Evolutionary conservation across 2,888 invertebrate species (phyloP).

Genomic region (Nudaria mundana): DNA sequence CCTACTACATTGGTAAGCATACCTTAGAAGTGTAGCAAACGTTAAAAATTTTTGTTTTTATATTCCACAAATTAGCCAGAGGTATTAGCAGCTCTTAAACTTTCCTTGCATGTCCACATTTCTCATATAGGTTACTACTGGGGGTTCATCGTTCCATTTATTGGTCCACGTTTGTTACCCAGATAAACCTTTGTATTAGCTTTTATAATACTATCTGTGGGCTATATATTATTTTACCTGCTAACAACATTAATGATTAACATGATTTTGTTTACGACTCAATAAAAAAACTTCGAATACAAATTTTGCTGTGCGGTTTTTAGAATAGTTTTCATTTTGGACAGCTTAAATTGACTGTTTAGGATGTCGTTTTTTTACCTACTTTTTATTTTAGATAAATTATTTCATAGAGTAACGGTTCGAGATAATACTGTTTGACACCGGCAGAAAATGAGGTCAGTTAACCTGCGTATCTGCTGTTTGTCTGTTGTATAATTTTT

Average conservation of each 20-base stretch:
- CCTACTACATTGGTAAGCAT: too few species aligned
- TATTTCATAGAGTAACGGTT: too few species aligned
- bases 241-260: slow-evolving; percentile 38
- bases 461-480: too few species aligned
- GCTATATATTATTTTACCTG: slow-evolving; percentile 45
- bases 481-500: too few species aligned
- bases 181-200: slow-evolving; percentile 75
- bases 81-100: slow-evolving; percentile 44
- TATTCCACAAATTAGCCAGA: too few species aligned
- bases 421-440: too few species aligned
- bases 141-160: slow-evolving; percentile 75
- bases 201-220: slow-evolving; percentile 70
- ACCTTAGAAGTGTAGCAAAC: too few species aligned
- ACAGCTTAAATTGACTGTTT: background rate
- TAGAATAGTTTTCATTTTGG: slow-evolving; percentile 11
- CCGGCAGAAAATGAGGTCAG: too few species aligned
- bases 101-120: slow-evolving; percentile 54
- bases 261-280: slow-evolving; percentile 25
- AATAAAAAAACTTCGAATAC: slow-evolving; percentile 21
- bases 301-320: slow-evolving; percentile 17
- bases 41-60: background rate
- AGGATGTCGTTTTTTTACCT: too few species aligned
- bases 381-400: too few species aligned
- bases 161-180: slow-evolving; percentile 74
- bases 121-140: slow-evolving; percentile 77